These are phyloP conservation scores for Cheilosia pagana DNA, from an alignment of 2,888 invertebrate genomes.

Conservation along the genomic window DNA sequence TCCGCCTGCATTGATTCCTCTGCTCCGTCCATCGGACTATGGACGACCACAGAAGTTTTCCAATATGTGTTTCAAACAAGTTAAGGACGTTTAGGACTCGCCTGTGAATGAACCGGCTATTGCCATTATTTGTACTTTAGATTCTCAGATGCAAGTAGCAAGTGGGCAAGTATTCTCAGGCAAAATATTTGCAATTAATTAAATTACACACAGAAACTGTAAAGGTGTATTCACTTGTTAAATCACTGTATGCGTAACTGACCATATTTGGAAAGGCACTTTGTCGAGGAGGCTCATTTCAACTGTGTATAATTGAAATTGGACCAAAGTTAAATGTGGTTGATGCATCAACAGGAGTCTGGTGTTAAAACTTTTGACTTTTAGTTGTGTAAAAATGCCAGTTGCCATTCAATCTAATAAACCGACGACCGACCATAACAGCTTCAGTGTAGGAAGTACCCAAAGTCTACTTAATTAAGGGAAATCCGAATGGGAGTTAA, in stretches of 20 bases:
- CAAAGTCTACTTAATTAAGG: conserved; percentile 56
- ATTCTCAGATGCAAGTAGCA: neutral
- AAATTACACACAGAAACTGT: conserved; percentile 5
- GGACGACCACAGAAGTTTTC: neutral
- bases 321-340: too few relatives aligned
- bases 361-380: too few relatives aligned
- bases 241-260: too few relatives aligned
- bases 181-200: conserved; percentile 31
- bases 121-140: neutral
- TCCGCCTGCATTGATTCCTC: conserved; percentile 37
- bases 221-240: neutral
- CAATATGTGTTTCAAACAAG: conserved; percentile 1
- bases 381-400: too few relatives aligned
- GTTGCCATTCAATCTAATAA: too few relatives aligned
- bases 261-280: too few relatives aligned
- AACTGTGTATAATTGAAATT: too few relatives aligned
- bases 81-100: conserved; percentile 17
- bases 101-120: neutral
- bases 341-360: too few relatives aligned
- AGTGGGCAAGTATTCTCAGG: neutral
- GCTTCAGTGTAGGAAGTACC: too few relatives aligned
- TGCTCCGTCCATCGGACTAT: neutral
- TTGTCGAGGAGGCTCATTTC: too few relatives aligned
- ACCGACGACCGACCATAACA: too few relatives aligned
- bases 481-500: conserved; percentile 54